Percentiles rank a stretch among this genome's conserved stretches.
Evolutionary conservation across 2,797 vertebrate species (phyloP).

Genomic region (Octomys mimax): DNA sequence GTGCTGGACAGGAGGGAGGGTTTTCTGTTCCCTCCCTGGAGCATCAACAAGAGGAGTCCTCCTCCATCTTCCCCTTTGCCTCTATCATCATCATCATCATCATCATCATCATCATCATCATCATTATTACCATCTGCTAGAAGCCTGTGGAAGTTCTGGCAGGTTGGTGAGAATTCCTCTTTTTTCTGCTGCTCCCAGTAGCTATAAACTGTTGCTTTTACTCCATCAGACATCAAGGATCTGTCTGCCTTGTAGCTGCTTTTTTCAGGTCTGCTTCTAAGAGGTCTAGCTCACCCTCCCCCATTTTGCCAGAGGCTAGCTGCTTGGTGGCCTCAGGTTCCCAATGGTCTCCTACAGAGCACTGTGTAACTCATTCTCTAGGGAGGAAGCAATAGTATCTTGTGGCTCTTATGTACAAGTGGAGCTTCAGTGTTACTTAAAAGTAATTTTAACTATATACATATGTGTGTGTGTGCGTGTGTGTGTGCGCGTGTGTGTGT

Average conservation of each 20-base stretch:
- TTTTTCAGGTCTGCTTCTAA: neutral
- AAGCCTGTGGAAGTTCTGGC: neutral
- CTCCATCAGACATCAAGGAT: neutral
- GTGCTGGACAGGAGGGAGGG: neutral
- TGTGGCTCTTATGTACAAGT: neutral
- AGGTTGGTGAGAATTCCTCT: neutral
- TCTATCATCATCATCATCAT: no score
- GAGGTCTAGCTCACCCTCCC: neutral
- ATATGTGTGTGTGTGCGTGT: no score
- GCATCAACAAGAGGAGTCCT: neutral
- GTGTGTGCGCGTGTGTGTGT: no score
- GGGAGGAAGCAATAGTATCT: neutral
- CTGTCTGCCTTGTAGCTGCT: neutral
- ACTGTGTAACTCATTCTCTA: neutral
- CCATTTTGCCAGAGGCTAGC: neutral
- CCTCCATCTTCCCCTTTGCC: neutral
- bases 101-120: no score
- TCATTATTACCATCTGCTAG: neutral
- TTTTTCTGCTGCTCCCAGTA: neutral
- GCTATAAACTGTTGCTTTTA: neutral
- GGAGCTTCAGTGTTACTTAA: neutral
- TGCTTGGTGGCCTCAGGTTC: neutral
- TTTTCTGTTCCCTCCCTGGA: neutral
- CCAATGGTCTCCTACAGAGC: neutral
- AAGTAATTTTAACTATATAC: neutral